Conservation (phyloP, 2,113 vertebrate genomes). For the Puntigrus tetrazona region DNA sequence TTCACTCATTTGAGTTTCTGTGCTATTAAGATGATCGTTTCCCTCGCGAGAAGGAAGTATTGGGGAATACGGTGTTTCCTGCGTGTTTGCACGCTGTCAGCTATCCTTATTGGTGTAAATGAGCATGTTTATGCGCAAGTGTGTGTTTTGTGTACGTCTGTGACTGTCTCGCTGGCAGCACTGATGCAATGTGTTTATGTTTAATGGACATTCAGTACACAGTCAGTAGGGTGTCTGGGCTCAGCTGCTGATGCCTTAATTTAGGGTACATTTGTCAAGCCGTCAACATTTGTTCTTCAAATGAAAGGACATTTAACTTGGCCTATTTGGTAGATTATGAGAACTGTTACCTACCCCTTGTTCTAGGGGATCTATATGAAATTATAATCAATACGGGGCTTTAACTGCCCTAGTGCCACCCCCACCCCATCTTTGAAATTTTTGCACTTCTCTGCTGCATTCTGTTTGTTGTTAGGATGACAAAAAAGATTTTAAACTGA, state of each 20-base stretch:
- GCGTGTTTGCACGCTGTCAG: constrained; percentile 9
- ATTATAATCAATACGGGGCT: not conserved
- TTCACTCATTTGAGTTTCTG: not conserved
- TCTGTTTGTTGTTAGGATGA: not conserved
- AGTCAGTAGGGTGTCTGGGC: constrained; percentile 21
- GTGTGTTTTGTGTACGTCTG: not conserved
- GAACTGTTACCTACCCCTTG: not conserved
- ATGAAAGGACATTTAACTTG: constrained; percentile 25
- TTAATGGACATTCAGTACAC: constrained; percentile 21
- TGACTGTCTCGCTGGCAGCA: not conserved
- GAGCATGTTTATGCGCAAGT: not conserved
- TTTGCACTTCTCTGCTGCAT: too few species aligned
- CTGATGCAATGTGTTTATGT: constrained; percentile 41
- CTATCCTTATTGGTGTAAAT: constrained; percentile 15
- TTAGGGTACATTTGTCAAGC: constrained; percentile 27
- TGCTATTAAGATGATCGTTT: not conserved
- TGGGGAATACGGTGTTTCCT: not conserved
- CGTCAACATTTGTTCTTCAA: constrained; percentile 31
- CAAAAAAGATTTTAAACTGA: too few species aligned
- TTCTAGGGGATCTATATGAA: not conserved
- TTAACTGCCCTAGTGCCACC: too few species aligned
- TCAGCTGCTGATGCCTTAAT: constrained; percentile 35
- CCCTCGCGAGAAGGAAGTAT: not conserved
- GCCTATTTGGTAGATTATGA: not conserved
- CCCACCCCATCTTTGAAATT: too few species aligned